phyloP scores from a whole-genome alignment of 1,140 invertebrate species.

The Dysdera silvatica region DNA sequence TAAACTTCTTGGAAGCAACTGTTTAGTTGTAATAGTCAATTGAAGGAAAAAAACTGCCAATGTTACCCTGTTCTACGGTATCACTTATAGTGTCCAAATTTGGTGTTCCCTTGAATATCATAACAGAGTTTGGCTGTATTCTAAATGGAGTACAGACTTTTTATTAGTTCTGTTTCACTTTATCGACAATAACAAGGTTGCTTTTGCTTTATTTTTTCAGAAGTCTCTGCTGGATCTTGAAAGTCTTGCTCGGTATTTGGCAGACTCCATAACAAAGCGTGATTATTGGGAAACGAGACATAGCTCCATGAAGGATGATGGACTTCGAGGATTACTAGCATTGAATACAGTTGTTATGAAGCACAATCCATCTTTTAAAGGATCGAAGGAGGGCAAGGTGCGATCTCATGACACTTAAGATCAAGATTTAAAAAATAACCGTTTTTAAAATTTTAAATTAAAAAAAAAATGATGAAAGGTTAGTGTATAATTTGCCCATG shows the following conservation, averaged over 20 bases:
- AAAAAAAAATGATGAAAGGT: no score
- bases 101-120: neutral
- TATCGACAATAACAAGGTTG: neutral
- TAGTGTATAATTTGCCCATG: neutral
- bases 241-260: slow-evolving; percentile 63
- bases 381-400: slow-evolving; percentile 62
- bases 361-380: slow-evolving; percentile 78
- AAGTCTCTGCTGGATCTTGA: slow-evolving; percentile 57
- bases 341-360: slow-evolving; percentile 76
- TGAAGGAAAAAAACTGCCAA: no score
- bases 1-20: no score
- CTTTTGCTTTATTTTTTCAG: slow-evolving; percentile 9
- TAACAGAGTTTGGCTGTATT: no score
- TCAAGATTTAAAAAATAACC: no score
- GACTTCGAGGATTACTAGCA: slow-evolving; percentile 77
- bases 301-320: slow-evolving; percentile 76
- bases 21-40: no score
- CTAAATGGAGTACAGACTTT: no score
- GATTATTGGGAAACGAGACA: slow-evolving; percentile 74
- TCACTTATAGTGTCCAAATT: no score
- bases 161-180: neutral
- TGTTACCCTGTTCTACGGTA: no score
- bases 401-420: no score
- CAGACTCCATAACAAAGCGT: slow-evolving; percentile 61
- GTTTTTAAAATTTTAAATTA: no score